Conservation (phyloP, 2,113 vertebrate species). For the Melierax canorus region DNA sequence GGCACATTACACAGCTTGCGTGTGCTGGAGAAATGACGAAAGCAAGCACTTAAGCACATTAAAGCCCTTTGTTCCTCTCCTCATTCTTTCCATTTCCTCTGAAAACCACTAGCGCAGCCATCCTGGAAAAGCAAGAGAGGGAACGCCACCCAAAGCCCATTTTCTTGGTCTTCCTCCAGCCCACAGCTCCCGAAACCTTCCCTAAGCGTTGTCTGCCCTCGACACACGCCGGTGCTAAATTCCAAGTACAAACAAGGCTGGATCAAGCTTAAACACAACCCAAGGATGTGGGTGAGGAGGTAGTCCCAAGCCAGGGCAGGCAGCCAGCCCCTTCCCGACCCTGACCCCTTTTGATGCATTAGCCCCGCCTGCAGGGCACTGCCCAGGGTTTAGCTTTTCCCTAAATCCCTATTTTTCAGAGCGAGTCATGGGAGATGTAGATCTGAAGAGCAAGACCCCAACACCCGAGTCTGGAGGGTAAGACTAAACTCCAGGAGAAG, state of each 20-base stretch:
- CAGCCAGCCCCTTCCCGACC: not conserved
- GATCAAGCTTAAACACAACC: not conserved
- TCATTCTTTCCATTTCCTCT: constrained; percentile 52
- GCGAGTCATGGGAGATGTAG: fast-evolving
- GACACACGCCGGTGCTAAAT: not conserved
- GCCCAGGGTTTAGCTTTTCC: not conserved
- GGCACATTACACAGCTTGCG: not conserved
- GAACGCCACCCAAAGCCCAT: not conserved
- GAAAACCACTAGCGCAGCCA: not conserved
- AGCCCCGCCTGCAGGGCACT: not conserved
- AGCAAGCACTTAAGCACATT: constrained; percentile 19
- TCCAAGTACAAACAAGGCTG: not conserved
- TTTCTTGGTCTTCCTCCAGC: not conserved
- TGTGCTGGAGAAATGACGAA: not conserved
- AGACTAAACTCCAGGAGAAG: not conserved
- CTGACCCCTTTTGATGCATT: not conserved
- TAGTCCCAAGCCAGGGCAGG: not conserved
- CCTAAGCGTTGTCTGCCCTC: not conserved
- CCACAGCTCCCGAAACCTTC: not conserved
- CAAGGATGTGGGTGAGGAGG: fast-evolving
- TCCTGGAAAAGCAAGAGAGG: not conserved
- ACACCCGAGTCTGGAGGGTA: not conserved
- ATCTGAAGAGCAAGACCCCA: not conserved
- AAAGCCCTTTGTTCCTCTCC: constrained; percentile 30
- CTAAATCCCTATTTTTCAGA: not conserved